A percentile compares a stretch with the other conserved stretches of the same genome.
These are phyloP conservation scores for Loripinus fragilis DNA, from an alignment of 2,888 invertebrate species.

Conservation along the genomic window DNA sequence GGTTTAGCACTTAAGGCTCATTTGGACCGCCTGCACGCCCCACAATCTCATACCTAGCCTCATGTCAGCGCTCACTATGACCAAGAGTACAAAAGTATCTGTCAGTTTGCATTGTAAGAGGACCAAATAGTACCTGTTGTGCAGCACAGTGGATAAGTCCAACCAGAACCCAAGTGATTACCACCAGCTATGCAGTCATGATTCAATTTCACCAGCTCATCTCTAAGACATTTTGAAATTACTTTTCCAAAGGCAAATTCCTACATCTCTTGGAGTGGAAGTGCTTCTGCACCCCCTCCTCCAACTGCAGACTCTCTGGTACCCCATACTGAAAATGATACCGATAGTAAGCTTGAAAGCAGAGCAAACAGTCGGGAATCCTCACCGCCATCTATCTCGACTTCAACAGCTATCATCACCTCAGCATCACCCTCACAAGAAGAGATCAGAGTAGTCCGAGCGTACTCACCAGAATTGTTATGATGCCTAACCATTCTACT, in stretches of 20 bases:
- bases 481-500: slow-evolving; percentile 9
- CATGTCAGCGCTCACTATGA: too few species aligned
- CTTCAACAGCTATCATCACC: too few species aligned
- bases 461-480: neutral
- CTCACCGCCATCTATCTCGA: too few species aligned
- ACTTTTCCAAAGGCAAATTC: neutral
- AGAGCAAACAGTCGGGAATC: too few species aligned
- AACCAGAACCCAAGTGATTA: slow-evolving; percentile 54
- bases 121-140: slow-evolving; percentile 48
- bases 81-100: too few species aligned
- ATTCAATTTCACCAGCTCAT: slow-evolving; percentile 43
- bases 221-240: slow-evolving; percentile 26
- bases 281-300: too few species aligned
- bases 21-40: too few species aligned
- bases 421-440: slow-evolving; percentile 15
- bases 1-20: too few species aligned
- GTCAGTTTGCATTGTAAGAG: too few species aligned
- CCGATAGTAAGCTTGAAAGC: too few species aligned
- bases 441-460: slow-evolving; percentile 4
- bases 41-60: too few species aligned
- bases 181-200: slow-evolving; percentile 53
- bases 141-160: slow-evolving; percentile 51
- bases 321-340: neutral
- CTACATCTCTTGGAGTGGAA: too few species aligned
- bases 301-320: neutral